Evolutionary conservation across 2,888 invertebrate genomes (phyloP).

Genomic region (Nephrotoma appendiculata): DNA sequence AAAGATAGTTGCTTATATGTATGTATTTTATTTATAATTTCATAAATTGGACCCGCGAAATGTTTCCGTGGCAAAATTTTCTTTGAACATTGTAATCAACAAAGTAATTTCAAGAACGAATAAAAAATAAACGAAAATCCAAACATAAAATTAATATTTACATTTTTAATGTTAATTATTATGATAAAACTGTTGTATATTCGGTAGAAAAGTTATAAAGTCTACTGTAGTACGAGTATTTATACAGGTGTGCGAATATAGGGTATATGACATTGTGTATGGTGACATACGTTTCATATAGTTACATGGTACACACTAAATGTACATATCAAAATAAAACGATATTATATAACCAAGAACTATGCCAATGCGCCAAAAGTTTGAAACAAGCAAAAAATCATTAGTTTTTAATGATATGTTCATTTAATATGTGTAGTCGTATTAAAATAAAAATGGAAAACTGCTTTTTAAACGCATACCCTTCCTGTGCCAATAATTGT

Average conservation of each 20-base stretch:
- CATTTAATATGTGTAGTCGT: background rate
- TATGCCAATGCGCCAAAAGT: background rate
- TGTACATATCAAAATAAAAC: background rate
- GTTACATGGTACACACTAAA: too few relatives aligned
- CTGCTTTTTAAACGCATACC: background rate
- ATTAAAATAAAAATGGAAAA: background rate
- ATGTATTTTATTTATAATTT: too few relatives aligned
- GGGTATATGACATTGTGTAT: background rate
- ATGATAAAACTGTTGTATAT: background rate
- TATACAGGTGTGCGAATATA: background rate
- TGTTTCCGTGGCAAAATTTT: background rate
- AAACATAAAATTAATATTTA: background rate
- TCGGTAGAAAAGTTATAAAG: background rate
- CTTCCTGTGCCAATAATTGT: background rate
- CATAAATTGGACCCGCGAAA: background rate
- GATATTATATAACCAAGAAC: background rate
- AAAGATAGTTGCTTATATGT: too few relatives aligned
- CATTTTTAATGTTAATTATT: background rate
- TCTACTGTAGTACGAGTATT: background rate
- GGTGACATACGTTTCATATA: background rate
- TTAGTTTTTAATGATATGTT: background rate
- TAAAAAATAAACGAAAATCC: background rate
- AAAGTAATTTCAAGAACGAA: background rate
- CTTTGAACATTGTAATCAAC: background rate
- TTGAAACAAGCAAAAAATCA: background rate